Conservation (phyloP, 2,888 invertebrate genomes). For the Ophion ellenae region DNA sequence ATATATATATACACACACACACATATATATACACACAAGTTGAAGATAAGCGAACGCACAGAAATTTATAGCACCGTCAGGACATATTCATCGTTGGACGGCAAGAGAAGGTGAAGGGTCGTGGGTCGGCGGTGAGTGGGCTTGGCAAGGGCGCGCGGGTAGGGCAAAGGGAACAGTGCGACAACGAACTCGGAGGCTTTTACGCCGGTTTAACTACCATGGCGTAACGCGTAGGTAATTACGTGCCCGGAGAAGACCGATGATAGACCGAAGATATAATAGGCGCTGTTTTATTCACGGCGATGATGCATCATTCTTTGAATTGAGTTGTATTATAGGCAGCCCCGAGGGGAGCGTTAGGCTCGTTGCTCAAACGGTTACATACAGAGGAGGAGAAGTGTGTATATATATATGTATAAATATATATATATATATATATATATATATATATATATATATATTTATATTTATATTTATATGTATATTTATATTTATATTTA, state of each 20-base stretch:
- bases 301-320: neutral
- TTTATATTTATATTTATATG: too few relatives aligned
- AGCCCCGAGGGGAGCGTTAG: neutral
- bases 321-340: neutral
- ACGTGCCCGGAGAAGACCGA: neutral
- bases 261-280: neutral
- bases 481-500: too few relatives aligned
- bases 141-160: neutral
- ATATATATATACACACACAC: neutral
- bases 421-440: too few relatives aligned
- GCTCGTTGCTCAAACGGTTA: neutral
- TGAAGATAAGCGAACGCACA: constrained; percentile 47
- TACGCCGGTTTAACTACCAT: neutral
- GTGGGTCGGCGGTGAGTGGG: neutral
- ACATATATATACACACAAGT: neutral
- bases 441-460: too few relatives aligned
- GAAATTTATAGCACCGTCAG: constrained; percentile 59
- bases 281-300: neutral
- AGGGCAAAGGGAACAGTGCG: neutral
- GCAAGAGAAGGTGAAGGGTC: constrained; percentile 7
- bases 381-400: too few relatives aligned
- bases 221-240: neutral
- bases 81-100: constrained; percentile 55
- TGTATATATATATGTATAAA: too few relatives aligned
- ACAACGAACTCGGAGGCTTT: neutral